A percentile compares a stretch with the other conserved stretches of the same genome.
Evolutionary conservation across 1,140 invertebrate genomes (phyloP).

Genomic region (Apis dorsata): DNA sequence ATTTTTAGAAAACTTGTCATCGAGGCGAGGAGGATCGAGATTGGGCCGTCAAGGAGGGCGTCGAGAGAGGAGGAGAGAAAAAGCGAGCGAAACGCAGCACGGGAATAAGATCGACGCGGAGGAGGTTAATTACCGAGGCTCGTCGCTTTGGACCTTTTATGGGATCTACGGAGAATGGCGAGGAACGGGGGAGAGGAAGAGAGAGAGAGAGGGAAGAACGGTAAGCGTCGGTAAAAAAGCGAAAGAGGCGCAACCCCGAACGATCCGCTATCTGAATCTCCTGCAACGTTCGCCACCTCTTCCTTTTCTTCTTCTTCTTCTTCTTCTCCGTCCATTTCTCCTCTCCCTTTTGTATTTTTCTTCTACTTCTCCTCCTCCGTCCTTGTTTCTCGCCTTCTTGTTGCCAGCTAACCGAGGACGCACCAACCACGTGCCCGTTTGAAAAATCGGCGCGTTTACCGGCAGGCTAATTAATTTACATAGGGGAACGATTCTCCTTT

Average conservation of each 20-base stretch:
- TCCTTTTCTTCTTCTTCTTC: conserved; percentile 41
- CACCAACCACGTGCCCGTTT: conserved; percentile 62
- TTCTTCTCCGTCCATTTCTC: conserved; percentile 33
- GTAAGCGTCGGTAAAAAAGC: conserved; percentile 67
- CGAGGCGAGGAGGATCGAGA: background rate
- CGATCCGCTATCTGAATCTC: conserved; percentile 74
- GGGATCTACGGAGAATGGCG: conserved; percentile 37
- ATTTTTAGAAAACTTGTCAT: too few species aligned
- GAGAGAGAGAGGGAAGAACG: conserved; percentile 47
- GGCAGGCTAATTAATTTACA: conserved; percentile 78
- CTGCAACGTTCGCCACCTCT: conserved; percentile 60
- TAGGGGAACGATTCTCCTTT: conserved; percentile 62
- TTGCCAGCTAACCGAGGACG: conserved; percentile 46
- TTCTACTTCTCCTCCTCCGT: conserved; percentile 12
- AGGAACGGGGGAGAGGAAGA: conserved; percentile 40
- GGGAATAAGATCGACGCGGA: conserved; percentile 62
- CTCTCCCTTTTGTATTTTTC: conserved; percentile 31
- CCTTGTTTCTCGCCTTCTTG: conserved; percentile 14
- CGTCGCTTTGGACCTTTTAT: conserved; percentile 58
- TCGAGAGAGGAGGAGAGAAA: background rate
- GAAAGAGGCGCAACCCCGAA: conserved; percentile 65
- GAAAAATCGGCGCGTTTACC: conserved; percentile 75
- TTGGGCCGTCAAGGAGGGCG: conserved; percentile 16
- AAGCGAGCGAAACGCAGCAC: background rate
- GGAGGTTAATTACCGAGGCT: conserved; percentile 75